Evolutionary conservation across 2,888 invertebrate genomes (phyloP), one percentile per base, ranked within the genome.

Genomic region (Gisinianus flammeolus): DNA sequence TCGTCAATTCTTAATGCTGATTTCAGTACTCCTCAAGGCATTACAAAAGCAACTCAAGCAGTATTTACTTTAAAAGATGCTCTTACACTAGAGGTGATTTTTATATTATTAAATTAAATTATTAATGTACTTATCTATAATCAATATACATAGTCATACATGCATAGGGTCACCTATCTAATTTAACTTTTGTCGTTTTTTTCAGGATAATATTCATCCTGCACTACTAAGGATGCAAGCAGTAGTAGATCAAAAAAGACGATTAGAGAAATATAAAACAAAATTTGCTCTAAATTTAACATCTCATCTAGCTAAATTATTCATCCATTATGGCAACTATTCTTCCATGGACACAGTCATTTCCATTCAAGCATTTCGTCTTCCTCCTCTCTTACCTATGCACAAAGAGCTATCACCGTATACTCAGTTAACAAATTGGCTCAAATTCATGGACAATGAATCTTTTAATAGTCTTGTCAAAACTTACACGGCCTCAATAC

Each of bases 231-330:
- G 90, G 28, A 88, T 95, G 87, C 90, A 91, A 66, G 94, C 94
- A 19, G 93, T 94, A 0, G 92, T 93, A 85, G 94, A 95, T 86
- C 95, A 95, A 86, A 90, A 91, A 85, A 91, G 92, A 85, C 90
- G 92, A 66, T 91, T 94, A 83, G 93, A 93, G 81, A 93, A 92
- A 85, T 90, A 93, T 85, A 92, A 92, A 86, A 91, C 91, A 54
- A 92, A 92, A 86, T 95, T 96, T 87, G 93, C 95, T 0, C 91
- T 92, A 77, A 92, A 93, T 66, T 91, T 98, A 75, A 93, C 94
- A 79, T 91, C 96, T 26, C 96, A 98, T 87, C 90, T 98, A 72
- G 97, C 97, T 87, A 97, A 98, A 89, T 90, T 96, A 73, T 96
- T 98, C 85, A 95, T 97, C 85, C 96, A 98, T 88, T 91, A 96